Evolutionary conservation across 2,797 vertebrate genomes (phyloP).

Genomic region (Myotis daubentonii): DNA sequence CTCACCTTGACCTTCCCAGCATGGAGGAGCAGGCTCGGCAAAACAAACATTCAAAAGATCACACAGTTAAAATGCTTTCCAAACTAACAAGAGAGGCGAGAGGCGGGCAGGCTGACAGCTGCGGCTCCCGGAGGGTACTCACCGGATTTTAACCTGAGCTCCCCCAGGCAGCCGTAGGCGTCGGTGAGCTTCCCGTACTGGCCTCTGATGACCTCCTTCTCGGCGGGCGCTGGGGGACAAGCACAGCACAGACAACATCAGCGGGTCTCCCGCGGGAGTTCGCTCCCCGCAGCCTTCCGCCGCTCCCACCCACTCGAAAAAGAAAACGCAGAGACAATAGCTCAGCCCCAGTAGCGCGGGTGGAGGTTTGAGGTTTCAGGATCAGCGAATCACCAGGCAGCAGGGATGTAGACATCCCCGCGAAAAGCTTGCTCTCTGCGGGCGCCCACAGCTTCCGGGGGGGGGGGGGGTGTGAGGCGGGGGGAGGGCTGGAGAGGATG

Average conservation of each 20-base stretch:
- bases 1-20: background rate
- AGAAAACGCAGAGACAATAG: slow-evolving; percentile 64
- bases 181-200: slow-evolving; percentile 87
- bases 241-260: slow-evolving; percentile 71
- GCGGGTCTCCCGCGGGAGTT: slow-evolving; percentile 29
- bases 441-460: background rate
- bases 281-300: slow-evolving; percentile 49
- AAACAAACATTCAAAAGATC: background rate
- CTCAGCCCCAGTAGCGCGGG: slow-evolving; percentile 7
- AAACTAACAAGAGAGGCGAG: background rate
- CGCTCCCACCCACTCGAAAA: slow-evolving; percentile 57
- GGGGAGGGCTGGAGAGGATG: background rate
- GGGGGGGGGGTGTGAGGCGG: no score
- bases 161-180: slow-evolving; percentile 88
- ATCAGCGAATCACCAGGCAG: slow-evolving; percentile 3
- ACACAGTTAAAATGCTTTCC: background rate
- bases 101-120: background rate
- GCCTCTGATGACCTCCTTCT: slow-evolving; percentile 88
- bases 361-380: background rate
- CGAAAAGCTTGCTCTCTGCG: slow-evolving; percentile 15
- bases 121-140: slow-evolving; percentile 58
- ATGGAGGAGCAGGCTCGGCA: background rate
- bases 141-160: slow-evolving; percentile 87
- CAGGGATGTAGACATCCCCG: slow-evolving; percentile 13
- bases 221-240: slow-evolving; percentile 85